Base-by-base conservation (phyloP, 2,797 vertebrate species). In the Muscicapa comitata region DNA sequence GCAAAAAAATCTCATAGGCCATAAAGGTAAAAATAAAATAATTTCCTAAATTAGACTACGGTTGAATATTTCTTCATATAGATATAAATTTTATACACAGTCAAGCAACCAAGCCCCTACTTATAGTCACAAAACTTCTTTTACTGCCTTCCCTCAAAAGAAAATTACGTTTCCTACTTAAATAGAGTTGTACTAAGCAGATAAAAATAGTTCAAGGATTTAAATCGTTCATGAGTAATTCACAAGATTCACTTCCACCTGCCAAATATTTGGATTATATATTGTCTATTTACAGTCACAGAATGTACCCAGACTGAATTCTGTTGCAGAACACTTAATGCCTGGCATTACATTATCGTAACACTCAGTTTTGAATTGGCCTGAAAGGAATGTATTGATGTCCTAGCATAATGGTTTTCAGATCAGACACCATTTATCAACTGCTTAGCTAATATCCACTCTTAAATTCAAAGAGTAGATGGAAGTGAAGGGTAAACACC, bases 251-350 rank as follows among this genome's bases (percentile, higher is more conserved):
- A 51, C 25, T 82, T 86, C 48, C 9, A 71, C 58, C 54, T 95
- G 81, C 54, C 47, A 94, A 88, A 88, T 85, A 62, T 91, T 94
- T 86, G 71, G 45, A 92, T 92, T 62, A 29, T 88, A 79, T 72
- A 28, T 47, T 88, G 40, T 63, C 67, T 90, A 42, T 75, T 61
- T 93, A 88, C 28, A 72, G 67, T 80, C 62, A 93, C 38, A 91
- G 47, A 91, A 86, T 33, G 66, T 57, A 85, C 65, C 21, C 74
- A 73, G 86, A 91, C 83, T 92, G 81, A 75, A 67, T 80, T 88
- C 54, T 92, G 42, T 65, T 91, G 38, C 57, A 91, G 88, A 86
- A 73, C 21, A 31, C 24, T 62, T 86, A 72, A 48, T 42, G 16
- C 31, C 48, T 86, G 67, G 73, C 63, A 71, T 53, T 51, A 83